These are phyloP conservation scores for Channa maculata DNA, from an alignment of 2,113 vertebrate genomes.

Conservation along the genomic window DNA sequence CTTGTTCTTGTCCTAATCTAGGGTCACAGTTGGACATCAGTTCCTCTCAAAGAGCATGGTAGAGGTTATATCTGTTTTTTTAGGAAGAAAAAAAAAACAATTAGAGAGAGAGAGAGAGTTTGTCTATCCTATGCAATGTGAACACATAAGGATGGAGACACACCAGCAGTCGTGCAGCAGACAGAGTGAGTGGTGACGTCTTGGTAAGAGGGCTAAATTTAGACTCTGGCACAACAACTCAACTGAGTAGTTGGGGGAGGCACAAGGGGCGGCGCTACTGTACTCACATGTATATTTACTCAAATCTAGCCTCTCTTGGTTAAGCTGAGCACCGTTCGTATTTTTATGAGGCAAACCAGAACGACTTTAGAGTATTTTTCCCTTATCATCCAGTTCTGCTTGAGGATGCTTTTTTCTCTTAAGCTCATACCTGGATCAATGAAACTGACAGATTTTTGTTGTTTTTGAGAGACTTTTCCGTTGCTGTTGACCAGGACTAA, in stretches of 20 bases:
- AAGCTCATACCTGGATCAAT: conserved; percentile 51
- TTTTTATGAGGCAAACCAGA: background rate
- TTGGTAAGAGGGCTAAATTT: conserved; percentile 54
- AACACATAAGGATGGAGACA: background rate
- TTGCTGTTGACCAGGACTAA: background rate
- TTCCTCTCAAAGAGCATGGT: too few species aligned
- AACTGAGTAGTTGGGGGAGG: background rate
- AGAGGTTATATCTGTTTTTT: too few species aligned
- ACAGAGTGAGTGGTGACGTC: conserved; percentile 30
- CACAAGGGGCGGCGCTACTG: conserved; percentile 56
- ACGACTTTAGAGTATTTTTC: background rate
- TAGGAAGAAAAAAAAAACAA: too few species aligned
- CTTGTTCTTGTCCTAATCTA: too few species aligned
- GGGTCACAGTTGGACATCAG: too few species aligned
- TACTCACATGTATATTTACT: conserved; percentile 56
- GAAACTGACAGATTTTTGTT: conserved; percentile 34
- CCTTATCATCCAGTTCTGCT: background rate
- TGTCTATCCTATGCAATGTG: background rate
- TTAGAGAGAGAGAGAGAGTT: too few species aligned
- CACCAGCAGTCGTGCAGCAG: background rate
- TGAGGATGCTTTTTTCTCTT: conserved; percentile 56
- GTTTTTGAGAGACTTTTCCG: background rate
- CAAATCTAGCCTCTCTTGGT: conserved; percentile 3
- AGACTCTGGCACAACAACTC: conserved; percentile 54
- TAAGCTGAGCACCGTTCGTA: background rate